Conservation (phyloP, 2,113 vertebrate species). For the Arenaria interpres region DNA sequence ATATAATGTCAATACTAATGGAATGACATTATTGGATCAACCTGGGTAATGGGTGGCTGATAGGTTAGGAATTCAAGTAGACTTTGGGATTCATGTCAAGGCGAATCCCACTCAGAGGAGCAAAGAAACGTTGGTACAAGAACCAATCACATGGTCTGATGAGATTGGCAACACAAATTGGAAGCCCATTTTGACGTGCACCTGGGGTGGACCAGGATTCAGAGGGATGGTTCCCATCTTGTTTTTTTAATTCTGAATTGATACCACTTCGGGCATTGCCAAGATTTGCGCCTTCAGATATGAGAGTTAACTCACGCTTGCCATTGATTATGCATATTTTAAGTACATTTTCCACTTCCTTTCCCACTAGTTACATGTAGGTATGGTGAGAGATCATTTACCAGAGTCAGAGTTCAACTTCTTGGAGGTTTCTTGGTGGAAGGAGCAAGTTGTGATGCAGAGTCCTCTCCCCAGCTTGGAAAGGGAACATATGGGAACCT, state of each 20-base stretch:
- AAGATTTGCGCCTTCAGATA: not conserved
- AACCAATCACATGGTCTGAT: not conserved
- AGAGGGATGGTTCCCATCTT: not conserved
- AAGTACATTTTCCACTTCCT: not conserved
- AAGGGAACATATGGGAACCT: not conserved
- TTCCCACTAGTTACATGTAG: not conserved
- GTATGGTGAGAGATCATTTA: not conserved
- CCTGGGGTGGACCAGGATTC: too few relatives aligned
- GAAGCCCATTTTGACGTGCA: not conserved
- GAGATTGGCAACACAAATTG: not conserved
- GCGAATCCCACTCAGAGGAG: not conserved
- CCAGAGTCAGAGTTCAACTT: not conserved
- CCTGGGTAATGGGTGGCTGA: not conserved
- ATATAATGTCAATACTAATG: not conserved
- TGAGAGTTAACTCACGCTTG: not conserved
- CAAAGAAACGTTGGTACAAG: not conserved
- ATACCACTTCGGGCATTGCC: not conserved
- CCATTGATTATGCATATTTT: not conserved
- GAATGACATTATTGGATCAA: not conserved
- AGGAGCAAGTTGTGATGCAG: not conserved
- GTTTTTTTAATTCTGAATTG: not conserved
- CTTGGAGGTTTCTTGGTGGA: not conserved
- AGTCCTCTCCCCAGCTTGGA: not conserved
- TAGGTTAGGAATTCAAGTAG: not conserved
- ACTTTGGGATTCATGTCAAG: not conserved